Conservation (phyloP, 2,888 invertebrate species). For the Drosophila leonis region DNA sequence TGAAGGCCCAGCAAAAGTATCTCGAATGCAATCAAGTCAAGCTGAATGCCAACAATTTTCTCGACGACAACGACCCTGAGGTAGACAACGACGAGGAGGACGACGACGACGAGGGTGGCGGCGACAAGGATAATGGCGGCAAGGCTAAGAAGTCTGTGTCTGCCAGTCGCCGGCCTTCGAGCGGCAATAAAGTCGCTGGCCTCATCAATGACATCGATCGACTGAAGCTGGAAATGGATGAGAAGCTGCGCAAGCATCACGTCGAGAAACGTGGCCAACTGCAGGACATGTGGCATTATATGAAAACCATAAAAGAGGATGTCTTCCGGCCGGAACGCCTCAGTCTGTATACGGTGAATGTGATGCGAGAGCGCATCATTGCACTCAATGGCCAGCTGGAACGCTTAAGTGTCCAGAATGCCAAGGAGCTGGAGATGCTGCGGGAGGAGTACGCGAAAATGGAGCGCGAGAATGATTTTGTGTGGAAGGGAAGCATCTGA, state of each 20-base stretch:
- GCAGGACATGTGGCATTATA: constrained; percentile 81
- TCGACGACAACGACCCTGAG: constrained; percentile 50
- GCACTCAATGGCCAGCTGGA: constrained; percentile 76
- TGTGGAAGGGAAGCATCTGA: constrained; percentile 65
- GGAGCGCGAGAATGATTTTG: constrained; percentile 66
- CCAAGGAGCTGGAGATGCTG: constrained; percentile 62
- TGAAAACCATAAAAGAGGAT: constrained; percentile 79
- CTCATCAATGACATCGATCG: constrained; percentile 81
- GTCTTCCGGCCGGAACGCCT: constrained; percentile 75
- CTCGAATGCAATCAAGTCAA: constrained; percentile 84
- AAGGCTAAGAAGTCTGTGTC: neutral
- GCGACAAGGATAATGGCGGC: neutral
- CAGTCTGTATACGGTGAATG: constrained; percentile 69
- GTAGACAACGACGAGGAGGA: too few relatives aligned
- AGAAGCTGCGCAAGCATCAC: constrained; percentile 66
- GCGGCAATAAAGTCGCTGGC: constrained; percentile 38
- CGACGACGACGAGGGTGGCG: neutral
- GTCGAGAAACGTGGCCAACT: constrained; percentile 67
- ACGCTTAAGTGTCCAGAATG: constrained; percentile 73
- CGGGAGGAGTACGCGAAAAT: constrained; percentile 59
- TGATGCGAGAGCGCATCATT: constrained; percentile 81
- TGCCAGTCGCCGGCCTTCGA: constrained; percentile 33
- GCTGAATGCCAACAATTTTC: constrained; percentile 79
- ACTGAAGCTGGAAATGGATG: constrained; percentile 69
- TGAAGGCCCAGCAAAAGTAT: constrained; percentile 85